Base-by-base conservation (phyloP, 2,888 invertebrate species). In the Drosophila pseudotalamancana region DNA sequence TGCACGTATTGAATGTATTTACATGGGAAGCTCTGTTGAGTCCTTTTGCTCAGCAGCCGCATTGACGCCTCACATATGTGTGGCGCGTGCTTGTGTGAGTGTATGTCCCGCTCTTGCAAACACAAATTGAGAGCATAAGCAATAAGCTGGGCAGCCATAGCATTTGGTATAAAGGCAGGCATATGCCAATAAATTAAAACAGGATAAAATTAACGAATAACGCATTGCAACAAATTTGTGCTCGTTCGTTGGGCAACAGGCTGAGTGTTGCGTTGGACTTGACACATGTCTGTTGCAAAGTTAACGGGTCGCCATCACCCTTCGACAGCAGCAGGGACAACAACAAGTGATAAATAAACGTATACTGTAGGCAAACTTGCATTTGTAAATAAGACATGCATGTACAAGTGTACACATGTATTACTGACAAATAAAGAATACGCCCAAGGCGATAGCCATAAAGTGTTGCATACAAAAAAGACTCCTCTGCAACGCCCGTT, bases 311-410 rank as follows among this genome's bases (percentile, higher is more conserved):
- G 8, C 19, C 49, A 34, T 27, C 12, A 11, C 14, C 4, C 4
- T 34, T 8, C 12, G 1, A 23, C 5, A 18, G 12, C n/a, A 27
- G 3, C 8, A 1, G n/a, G n/a, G 32, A 48, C 55, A 42, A 70
- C 67, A 74, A 75, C 76, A 72, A 75, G 71, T 72, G 71, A 71
- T 72, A 63, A 54, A 62, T 49, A 51, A 60, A 42, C 12, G 60
- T 8, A 51, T 50, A 61, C 25, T 39, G 46, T 37, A 54, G 37
- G 23, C 21, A 18, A 62, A 59, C 21, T 23, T 35, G 48, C 45
- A 55, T 43, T 29, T 50, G 54, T 63, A 50, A 72, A 72, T 42
- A 64, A 29, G 34, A 51, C 34, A 48, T n/a, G 54, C 12, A 34
- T 14, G 35, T 16, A 56, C 19, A 21, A 6, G 23, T 27, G 32